Percentiles rank a stretch among this genome's conserved stretches.
Evolutionary conservation across 2,888 invertebrate genomes (phyloP).

Genomic region (Tipula vernalis): DNA sequence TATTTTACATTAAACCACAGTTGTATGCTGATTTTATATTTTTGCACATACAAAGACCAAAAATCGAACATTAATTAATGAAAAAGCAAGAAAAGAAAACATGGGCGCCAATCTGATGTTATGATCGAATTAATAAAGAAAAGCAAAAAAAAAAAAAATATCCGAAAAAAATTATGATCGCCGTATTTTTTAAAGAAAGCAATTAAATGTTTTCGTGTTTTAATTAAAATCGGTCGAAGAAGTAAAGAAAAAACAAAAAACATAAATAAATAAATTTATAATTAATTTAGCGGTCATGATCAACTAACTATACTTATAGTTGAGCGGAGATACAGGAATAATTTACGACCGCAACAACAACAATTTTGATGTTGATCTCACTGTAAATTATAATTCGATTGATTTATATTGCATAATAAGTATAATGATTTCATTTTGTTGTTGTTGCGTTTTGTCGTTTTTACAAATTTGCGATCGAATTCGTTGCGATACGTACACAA

Average conservation of each 20-base stretch:
- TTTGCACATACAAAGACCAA: neutral
- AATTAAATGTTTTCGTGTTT: neutral
- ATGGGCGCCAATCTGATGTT: neutral
- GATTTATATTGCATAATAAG: neutral
- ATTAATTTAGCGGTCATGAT: neutral
- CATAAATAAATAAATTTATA: conserved; percentile 4
- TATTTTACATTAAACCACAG: neutral
- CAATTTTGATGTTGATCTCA: neutral
- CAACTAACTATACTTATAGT: neutral
- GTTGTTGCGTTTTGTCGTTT: neutral
- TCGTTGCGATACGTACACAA: neutral
- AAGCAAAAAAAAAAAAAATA: neutral
- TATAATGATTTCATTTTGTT: neutral
- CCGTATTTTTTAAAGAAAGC: neutral
- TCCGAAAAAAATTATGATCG: neutral
- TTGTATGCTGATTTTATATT: neutral
- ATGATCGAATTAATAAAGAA: neutral
- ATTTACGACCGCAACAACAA: neutral
- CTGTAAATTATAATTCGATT: neutral
- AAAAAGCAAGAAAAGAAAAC: neutral
- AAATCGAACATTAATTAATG: neutral
- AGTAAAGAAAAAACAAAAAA: neutral
- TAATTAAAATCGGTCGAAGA: neutral
- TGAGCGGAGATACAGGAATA: neutral
- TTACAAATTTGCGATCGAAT: neutral